phyloP scores from a whole-genome alignment of 2,113 vertebrate species.

The Aphyosemion australe region DNA sequence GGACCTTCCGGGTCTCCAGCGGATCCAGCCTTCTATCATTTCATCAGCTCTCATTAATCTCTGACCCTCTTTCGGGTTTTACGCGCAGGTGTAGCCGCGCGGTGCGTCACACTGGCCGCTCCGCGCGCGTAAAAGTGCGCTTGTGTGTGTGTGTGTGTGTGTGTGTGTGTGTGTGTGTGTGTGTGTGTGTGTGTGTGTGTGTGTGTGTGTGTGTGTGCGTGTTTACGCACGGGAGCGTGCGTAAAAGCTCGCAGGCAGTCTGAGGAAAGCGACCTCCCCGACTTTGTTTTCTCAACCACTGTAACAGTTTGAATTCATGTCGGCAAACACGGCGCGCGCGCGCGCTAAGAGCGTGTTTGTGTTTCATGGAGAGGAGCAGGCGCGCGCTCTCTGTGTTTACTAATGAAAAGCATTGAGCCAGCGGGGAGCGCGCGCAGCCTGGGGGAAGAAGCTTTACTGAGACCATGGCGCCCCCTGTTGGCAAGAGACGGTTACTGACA shows the following conservation, averaged over 20 bases:
- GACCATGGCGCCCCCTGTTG: constrained; percentile 42
- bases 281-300: constrained; percentile 64
- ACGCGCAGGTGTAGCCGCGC: constrained; percentile 15
- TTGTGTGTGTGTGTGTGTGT: neutral
- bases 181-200: too few relatives aligned
- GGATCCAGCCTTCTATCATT: constrained; percentile 10
- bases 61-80: constrained; percentile 22
- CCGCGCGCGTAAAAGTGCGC: constrained; percentile 41
- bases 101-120: constrained; percentile 16
- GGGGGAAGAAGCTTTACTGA: constrained; percentile 12
- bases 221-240: constrained; percentile 29
- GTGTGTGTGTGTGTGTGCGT: neutral
- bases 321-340: constrained; percentile 63
- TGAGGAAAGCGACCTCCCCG: constrained; percentile 3
- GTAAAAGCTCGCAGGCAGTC: constrained; percentile 27
- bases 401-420: constrained; percentile 38
- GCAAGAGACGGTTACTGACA: neutral
- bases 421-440: constrained; percentile 3
- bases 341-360: neutral
- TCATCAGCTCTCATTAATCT: constrained; percentile 29
- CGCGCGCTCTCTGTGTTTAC: constrained; percentile 35
- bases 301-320: constrained; percentile 59
- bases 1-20: constrained; percentile 27
- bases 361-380: neutral
- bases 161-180: too few relatives aligned